A percentile compares a stretch with the other conserved stretches of the same genome.
These are phyloP conservation scores for Centropus bengalensis DNA, from an alignment of 2,113 vertebrate species.

Conservation along the genomic window DNA sequence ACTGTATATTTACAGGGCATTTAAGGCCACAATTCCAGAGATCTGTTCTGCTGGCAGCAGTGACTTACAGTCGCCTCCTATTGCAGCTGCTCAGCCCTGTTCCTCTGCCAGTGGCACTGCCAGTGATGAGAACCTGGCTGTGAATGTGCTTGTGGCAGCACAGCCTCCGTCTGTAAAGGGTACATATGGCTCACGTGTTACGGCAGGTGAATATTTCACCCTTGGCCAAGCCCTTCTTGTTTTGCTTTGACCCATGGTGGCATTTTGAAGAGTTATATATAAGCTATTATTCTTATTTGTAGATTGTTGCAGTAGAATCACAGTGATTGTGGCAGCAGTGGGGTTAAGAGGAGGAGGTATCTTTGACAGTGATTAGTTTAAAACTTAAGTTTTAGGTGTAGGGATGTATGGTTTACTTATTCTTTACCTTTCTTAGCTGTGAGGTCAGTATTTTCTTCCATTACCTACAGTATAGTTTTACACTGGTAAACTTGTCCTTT, in stretches of 20 bases:
- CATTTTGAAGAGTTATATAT: not conserved
- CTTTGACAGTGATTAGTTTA: not conserved
- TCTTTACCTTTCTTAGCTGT: not conserved
- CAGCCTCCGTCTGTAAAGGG: not conserved
- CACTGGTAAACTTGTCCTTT: not conserved
- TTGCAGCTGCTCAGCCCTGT: slow-evolving; percentile 38
- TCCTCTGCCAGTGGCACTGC: not conserved
- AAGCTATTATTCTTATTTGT: not conserved
- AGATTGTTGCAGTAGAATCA: accelerated
- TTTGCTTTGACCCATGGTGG: not conserved
- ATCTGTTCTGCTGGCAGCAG: slow-evolving; percentile 9
- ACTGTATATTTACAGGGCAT: not conserved
- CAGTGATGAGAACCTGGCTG: not conserved
- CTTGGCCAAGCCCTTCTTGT: not conserved
- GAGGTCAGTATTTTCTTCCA: not conserved
- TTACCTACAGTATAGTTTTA: not conserved
- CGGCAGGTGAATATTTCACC: not conserved
- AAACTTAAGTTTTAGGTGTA: not conserved
- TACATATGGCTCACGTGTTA: accelerated
- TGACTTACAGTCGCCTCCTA: not conserved
- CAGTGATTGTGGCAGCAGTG: not conserved
- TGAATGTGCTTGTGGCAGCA: accelerated
- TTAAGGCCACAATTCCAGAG: not conserved
- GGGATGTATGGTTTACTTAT: too few species aligned
- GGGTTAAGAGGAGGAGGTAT: not conserved